These are phyloP conservation scores for Sturnira hondurensis DNA, from an alignment of 2,113 vertebrate species.

Conservation along the genomic window DNA sequence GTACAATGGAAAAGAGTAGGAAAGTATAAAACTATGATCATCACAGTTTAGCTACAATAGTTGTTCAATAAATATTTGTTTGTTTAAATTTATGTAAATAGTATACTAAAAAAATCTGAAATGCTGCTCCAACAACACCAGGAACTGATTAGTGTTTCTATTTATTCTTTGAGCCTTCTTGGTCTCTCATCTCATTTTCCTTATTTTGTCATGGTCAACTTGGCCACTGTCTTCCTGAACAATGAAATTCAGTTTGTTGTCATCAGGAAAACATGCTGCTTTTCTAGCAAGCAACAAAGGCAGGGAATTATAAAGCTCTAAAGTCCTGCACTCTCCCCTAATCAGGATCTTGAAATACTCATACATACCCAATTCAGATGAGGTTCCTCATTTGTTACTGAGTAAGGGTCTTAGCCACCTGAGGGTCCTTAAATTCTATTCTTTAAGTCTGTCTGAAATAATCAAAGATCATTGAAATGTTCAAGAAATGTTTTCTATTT, in stretches of 20 bases:
- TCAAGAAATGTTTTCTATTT: neutral
- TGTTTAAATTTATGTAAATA: neutral
- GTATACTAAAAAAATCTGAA: neutral
- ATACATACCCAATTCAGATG: neutral
- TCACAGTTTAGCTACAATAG: neutral
- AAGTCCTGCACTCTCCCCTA: neutral
- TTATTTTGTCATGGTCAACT: neutral
- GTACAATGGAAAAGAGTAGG: neutral
- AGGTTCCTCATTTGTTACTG: neutral
- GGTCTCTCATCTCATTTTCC: neutral
- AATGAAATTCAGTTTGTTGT: neutral
- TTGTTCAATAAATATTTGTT: neutral
- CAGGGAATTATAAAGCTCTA: neutral
- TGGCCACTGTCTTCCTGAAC: neutral
- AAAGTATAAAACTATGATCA: neutral
- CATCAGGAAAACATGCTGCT: neutral
- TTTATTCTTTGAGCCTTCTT: neutral
- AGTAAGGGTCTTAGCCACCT: neutral
- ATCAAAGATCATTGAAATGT: neutral
- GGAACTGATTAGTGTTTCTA: neutral
- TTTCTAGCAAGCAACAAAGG: neutral
- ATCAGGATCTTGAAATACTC: neutral
- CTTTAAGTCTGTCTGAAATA: neutral
- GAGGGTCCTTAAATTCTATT: neutral
- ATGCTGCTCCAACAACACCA: neutral